These are phyloP conservation scores for Drosophila ananassae DNA, from an alignment of 1,140 invertebrate species.

Conservation along the genomic window DNA sequence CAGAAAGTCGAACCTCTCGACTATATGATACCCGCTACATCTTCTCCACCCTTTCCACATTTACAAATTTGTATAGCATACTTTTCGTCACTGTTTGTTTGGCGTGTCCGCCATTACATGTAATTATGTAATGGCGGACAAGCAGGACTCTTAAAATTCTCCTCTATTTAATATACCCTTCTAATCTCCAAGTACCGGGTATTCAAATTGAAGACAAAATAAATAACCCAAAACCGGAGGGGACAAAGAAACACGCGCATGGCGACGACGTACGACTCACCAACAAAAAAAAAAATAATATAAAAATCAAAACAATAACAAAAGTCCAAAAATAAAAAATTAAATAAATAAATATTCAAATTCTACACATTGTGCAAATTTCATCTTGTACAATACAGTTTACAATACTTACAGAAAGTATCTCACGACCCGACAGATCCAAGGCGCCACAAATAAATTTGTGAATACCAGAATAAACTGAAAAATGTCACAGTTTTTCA, in stretches of 20 bases:
- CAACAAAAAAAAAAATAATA: conserved; percentile 14
- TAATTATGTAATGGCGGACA: too few relatives aligned
- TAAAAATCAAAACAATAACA: conserved; percentile 51
- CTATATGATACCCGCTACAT: neutral
- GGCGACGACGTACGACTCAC: conserved; percentile 47
- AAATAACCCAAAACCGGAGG: conserved; percentile 36
- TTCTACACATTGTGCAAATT: conserved; percentile 70
- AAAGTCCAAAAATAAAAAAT: conserved; percentile 7
- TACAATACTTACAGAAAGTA: conserved; percentile 35
- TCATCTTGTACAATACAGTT: conserved; percentile 54
- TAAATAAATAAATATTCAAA: conserved; percentile 67
- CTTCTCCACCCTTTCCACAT: neutral
- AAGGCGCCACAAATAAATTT: conserved; percentile 59
- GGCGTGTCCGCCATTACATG: neutral
- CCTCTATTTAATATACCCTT: neutral
- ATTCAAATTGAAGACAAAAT: conserved; percentile 57
- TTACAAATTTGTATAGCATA: neutral
- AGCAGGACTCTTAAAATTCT: neutral
- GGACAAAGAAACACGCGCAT: conserved; percentile 66
- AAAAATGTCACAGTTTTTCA: conserved; percentile 36
- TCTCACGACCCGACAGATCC: conserved; percentile 9
- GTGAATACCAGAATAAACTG: conserved; percentile 34
- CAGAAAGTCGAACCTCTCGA: neutral
- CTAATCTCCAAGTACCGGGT: neutral
- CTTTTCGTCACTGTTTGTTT: neutral